Conservation (phyloP, 1,140 invertebrate species). For the Pachypsylla venusta region DNA sequence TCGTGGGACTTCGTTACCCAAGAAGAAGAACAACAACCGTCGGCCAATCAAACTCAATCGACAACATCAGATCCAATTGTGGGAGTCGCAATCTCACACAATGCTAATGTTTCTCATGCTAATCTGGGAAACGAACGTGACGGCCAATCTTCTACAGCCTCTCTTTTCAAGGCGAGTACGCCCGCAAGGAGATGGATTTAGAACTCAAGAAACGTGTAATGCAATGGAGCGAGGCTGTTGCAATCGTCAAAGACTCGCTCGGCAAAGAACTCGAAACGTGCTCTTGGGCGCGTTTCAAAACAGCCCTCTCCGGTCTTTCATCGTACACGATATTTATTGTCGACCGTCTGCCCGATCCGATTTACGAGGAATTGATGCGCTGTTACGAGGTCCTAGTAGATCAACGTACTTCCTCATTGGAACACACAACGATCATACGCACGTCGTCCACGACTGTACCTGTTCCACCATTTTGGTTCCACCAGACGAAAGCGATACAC, state of each 20-base stretch:
- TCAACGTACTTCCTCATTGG: background rate
- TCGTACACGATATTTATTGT: conserved; percentile 1
- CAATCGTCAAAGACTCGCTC: background rate
- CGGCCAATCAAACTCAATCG: background rate
- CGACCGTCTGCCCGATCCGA: background rate
- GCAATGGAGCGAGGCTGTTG: background rate
- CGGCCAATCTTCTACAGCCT: background rate
- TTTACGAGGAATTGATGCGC: conserved; percentile 7
- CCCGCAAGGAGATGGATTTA: background rate
- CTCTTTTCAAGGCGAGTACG: background rate
- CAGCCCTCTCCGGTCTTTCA: background rate
- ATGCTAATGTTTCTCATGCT: background rate
- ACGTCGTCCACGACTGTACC: conserved; percentile 6
- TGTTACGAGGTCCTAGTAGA: too few relatives aligned
- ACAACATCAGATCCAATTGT: background rate
- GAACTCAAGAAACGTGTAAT: background rate
- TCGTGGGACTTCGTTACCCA: background rate
- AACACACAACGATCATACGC: background rate
- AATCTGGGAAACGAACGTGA: background rate
- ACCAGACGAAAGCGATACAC: background rate
- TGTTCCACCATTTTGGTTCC: background rate
- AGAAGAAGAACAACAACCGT: background rate
- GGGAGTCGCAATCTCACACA: background rate
- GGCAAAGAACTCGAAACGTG: background rate
- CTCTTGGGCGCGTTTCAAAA: background rate